Percentiles rank a stretch among this genome's conserved stretches.
phyloP scores from a whole-genome alignment of 2,113 vertebrate species.

The Tyto alba region DNA sequence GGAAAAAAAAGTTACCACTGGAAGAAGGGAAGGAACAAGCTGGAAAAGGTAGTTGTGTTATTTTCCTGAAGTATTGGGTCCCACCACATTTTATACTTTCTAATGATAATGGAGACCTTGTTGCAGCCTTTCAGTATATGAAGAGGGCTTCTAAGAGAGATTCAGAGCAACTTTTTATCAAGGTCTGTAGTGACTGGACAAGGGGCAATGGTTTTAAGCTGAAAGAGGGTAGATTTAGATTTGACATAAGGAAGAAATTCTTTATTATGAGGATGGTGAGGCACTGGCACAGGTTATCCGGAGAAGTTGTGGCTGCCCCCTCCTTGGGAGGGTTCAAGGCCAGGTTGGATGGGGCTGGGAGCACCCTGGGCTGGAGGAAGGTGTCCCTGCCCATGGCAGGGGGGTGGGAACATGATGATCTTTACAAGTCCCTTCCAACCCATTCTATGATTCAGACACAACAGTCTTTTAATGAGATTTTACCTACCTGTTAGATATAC shows the following conservation, averaged over 20 bases:
- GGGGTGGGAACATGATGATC: fast-evolving
- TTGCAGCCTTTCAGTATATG: background rate
- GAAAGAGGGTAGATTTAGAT: background rate
- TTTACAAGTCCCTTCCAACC: background rate
- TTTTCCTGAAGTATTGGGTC: background rate
- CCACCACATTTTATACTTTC: background rate
- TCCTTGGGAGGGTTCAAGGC: background rate
- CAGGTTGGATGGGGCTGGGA: no score
- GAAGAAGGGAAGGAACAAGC: background rate
- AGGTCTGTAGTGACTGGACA: background rate
- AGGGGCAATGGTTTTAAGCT: background rate
- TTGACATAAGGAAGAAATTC: background rate
- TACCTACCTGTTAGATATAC: background rate
- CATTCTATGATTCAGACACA: background rate
- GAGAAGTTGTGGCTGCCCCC: background rate
- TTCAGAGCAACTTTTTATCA: background rate
- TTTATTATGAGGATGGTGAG: background rate
- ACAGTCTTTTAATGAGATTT: background rate
- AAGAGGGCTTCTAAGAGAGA: background rate
- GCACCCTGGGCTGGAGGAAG: background rate
- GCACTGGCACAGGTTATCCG: background rate
- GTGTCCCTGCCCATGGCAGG: no score
- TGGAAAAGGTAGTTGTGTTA: background rate
- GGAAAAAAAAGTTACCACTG: background rate
- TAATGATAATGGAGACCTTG: background rate